Conservation (phyloP, 2,888 invertebrate genomes). For the Toxonevra muliebris region DNA sequence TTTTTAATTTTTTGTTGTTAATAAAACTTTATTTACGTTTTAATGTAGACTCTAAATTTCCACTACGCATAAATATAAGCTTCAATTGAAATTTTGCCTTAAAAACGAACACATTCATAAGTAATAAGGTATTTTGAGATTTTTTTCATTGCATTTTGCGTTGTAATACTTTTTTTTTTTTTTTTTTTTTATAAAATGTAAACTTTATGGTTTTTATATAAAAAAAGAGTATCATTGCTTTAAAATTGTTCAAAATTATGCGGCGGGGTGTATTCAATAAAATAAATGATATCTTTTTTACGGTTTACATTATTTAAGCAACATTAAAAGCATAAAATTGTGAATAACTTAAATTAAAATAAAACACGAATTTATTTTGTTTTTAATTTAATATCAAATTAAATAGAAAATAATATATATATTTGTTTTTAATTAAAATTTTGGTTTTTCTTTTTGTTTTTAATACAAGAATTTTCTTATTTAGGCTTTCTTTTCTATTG, state of each 20-base stretch:
- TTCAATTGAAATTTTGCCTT: neutral
- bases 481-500: slow-evolving; percentile 6
- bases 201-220: too few species aligned
- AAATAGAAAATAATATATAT: slow-evolving; percentile 29
- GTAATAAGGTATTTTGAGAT: neutral
- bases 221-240: too few species aligned
- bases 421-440: slow-evolving; percentile 10
- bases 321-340: slow-evolving; percentile 1
- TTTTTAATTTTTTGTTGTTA: neutral
- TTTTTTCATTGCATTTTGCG: too few species aligned
- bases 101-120: neutral
- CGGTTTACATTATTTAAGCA: neutral
- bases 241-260: too few species aligned
- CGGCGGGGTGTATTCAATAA: too few species aligned
- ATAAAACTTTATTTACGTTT: neutral
- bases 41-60: neutral
- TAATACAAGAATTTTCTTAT: slow-evolving; percentile 20
- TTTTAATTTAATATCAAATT: slow-evolving; percentile 33
- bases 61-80: neutral
- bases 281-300: too few species aligned
- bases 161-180: too few species aligned
- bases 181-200: too few species aligned
- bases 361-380: slow-evolving; percentile 18
- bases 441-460: slow-evolving; percentile 21
- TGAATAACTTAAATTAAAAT: slow-evolving; percentile 20